Percentiles rank a stretch among this genome's conserved stretches.
Conservation (phyloP, 2,797 vertebrate genomes). For the Mycteria americana region DNA sequence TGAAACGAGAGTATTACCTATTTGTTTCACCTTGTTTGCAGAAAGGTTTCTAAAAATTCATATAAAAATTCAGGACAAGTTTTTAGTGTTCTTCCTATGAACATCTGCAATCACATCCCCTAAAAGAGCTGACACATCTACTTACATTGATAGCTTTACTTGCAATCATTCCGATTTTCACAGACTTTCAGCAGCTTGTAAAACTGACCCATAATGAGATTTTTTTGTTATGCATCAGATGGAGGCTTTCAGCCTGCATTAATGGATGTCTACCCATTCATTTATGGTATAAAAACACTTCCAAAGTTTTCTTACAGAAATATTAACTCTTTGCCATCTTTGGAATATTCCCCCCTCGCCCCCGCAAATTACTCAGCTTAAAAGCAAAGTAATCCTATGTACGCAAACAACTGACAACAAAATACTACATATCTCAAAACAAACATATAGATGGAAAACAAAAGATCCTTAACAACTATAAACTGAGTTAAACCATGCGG, state of each 20-base stretch:
- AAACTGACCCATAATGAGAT: slow-evolving; percentile 2
- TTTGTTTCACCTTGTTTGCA: not conserved
- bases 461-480: not conserved
- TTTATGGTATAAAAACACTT: not conserved
- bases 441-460: not conserved
- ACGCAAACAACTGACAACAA: not conserved
- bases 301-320: not conserved
- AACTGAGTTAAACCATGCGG: not conserved
- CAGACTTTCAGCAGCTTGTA: not conserved
- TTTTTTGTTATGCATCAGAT: not conserved
- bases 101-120: not conserved
- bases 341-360: not conserved
- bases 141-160: slow-evolving; percentile 4
- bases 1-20: not conserved
- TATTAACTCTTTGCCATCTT: not conserved
- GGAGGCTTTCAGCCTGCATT: not conserved
- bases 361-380: not conserved
- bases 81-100: not conserved
- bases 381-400: not conserved
- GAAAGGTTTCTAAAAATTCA: slow-evolving; percentile 33
- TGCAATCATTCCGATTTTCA: slow-evolving; percentile 19
- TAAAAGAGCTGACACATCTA: slow-evolving; percentile 24
- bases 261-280: not conserved
- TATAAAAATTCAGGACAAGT: not conserved
- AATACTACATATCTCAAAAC: not conserved